phyloP scores from a whole-genome alignment of 2,113 vertebrate genomes.

The Callospermophilus lateralis region DNA sequence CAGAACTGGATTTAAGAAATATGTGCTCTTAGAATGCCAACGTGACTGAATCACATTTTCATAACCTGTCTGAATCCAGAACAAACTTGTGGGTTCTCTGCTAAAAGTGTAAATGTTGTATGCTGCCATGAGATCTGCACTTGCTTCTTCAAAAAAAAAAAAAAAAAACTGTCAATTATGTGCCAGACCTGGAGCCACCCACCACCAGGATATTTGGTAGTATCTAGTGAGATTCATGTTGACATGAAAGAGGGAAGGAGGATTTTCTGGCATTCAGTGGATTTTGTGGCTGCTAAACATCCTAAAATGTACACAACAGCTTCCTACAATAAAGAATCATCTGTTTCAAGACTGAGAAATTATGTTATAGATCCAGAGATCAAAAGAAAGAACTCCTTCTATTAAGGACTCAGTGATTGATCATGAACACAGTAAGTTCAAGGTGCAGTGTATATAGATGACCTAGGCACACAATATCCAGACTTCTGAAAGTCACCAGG shows the following conservation, averaged over 20 bases:
- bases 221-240: neutral
- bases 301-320: neutral
- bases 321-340: neutral
- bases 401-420: neutral
- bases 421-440: neutral
- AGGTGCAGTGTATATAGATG: neutral
- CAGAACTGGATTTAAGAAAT: neutral
- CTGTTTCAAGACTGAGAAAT: neutral
- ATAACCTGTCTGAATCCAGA: neutral
- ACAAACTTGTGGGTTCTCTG: neutral
- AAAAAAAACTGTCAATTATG: neutral
- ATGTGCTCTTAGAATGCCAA: neutral
- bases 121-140: neutral
- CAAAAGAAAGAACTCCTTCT: neutral
- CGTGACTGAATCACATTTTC: neutral
- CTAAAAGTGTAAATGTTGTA: neutral
- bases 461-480: neutral
- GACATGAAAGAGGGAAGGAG: rapidly evolving
- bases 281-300: neutral
- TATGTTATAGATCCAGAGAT: neutral
- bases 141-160: neutral
- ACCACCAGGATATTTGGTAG: neutral
- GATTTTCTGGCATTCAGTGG: neutral
- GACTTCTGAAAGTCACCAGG: neutral
- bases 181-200: neutral